A percentile compares a stretch with the other conserved stretches of the same genome.
Evolutionary conservation across 2,888 invertebrate genomes (phyloP).

Genomic region (Venustoraphidia nigricollis): DNA sequence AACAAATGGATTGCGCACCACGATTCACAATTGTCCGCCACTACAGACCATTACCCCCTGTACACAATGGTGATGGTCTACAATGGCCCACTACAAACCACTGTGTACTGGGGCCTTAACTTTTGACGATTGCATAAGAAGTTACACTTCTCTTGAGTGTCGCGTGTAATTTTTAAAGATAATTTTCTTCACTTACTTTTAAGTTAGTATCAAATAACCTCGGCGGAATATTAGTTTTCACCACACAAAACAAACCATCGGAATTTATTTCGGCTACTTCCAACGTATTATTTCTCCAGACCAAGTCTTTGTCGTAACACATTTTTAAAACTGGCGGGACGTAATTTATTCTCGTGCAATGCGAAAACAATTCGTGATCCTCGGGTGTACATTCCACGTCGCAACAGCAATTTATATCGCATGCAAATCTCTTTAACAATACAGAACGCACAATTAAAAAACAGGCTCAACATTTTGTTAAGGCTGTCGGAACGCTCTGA

Average conservation of each 20-base stretch:
- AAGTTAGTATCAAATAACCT: conserved; percentile 21
- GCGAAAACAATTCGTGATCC: conserved; percentile 42
- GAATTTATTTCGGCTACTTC: conserved; percentile 22
- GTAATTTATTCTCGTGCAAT: conserved; percentile 33
- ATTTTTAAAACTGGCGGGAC: conserved; percentile 27
- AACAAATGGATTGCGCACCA: too few species aligned
- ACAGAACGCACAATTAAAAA: too few species aligned
- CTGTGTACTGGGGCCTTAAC: too few species aligned
- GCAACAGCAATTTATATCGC: conserved; percentile 78
- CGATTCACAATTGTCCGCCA: too few species aligned
- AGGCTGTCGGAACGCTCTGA: too few species aligned
- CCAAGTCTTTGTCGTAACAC: conserved; percentile 35
- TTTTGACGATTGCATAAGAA: too few species aligned
- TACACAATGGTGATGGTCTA: too few species aligned
- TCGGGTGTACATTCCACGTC: conserved; percentile 52
- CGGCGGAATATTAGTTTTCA: conserved; percentile 37
- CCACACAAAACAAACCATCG: conserved; percentile 41
- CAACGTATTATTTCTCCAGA: conserved; percentile 37
- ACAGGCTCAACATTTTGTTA: neutral
- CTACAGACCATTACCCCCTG: too few species aligned
- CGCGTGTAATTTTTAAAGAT: too few species aligned
- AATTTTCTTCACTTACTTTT: conserved; percentile 15
- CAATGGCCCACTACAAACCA: too few species aligned
- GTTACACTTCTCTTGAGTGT: too few species aligned
- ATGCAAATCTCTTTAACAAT: conserved; percentile 34